Base-by-base conservation (phyloP, 2,888 invertebrate species). In the Choristoneura rosaceana region DNA sequence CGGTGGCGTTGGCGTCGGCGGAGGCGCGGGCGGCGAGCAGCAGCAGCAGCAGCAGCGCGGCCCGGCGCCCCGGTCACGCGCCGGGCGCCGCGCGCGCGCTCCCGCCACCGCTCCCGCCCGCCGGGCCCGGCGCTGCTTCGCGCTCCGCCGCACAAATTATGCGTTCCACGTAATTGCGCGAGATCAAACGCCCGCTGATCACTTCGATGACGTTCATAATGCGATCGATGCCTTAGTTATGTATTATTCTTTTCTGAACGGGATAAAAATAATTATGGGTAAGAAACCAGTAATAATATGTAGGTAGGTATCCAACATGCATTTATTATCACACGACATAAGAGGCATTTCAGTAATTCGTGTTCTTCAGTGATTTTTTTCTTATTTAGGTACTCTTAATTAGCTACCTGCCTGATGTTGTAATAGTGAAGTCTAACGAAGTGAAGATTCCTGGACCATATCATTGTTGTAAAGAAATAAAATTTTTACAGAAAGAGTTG, bases 41-140 rank as follows among this genome's bases (percentile, higher is more conserved):
- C 76, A 79, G 76, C 76, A 81, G 76, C 62, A 52, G 55, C 59
- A 71, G 74, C 52, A 81, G 83, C 82, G 87, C 89, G 79, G 80
- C 79, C 73, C 70, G 50, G 69, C 65, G 65, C 69, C 50, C n/a
- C 59, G 65, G 71, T 62, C 73, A 62, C 52, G 75, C 5, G 47
- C n/a, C 66, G 81, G 77, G 77, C 78, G 74, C 73, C 78, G 80
- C 80, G 80, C 88, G 84, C 88, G 89, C 88, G 89, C 15, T 43
- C 64, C 60, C 71, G 87, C 89, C 38, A 4, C 7, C 38, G 87
- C 89, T 7, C 38, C 7, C 38, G 5, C 79, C 79, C 79, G 70
- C 69, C 50, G 41, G 52, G 45, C 17, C 77, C 80, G 77, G 78
- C 76, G 47, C 68, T 71, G 75, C 78, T 77, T 76, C 79, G 79